Evolutionary conservation across 1,140 invertebrate genomes (phyloP).

Genomic region (Ganaspis sp.): DNA sequence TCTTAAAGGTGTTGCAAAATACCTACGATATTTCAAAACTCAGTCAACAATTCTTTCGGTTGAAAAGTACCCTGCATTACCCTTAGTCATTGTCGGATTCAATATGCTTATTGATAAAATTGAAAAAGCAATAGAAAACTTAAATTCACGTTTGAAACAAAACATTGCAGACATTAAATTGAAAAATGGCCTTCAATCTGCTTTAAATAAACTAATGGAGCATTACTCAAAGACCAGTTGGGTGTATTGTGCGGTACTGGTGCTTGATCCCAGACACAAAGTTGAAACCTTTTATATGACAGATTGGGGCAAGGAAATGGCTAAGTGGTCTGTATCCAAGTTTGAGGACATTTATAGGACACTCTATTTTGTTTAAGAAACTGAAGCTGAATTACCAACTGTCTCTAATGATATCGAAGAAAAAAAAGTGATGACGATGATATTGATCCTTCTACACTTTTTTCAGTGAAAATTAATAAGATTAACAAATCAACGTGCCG

Average conservation of each 20-base stretch:
- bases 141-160: neutral
- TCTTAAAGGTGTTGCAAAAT: constrained; percentile 14
- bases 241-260: constrained; percentile 66
- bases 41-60: neutral
- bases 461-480: neutral
- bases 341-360: constrained; percentile 54
- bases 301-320: constrained; percentile 62
- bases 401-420: neutral
- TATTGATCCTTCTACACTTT: neutral
- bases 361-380: constrained; percentile 36
- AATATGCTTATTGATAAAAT: neutral
- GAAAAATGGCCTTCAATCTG: constrained; percentile 35
- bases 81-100: neutral
- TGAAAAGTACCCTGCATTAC: neutral
- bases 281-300: constrained; percentile 66
- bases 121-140: constrained; percentile 4
- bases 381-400: neutral
- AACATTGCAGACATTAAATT: neutral
- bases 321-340: constrained; percentile 54
- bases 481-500: neutral
- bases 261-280: constrained; percentile 67
- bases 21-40: neutral
- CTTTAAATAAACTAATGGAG: constrained; percentile 63
- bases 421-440: neutral
- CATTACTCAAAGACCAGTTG: constrained; percentile 67